Evolutionary conservation across 2,888 invertebrate species (phyloP).

Genomic region (Chaetogeoica ovagalla): DNA sequence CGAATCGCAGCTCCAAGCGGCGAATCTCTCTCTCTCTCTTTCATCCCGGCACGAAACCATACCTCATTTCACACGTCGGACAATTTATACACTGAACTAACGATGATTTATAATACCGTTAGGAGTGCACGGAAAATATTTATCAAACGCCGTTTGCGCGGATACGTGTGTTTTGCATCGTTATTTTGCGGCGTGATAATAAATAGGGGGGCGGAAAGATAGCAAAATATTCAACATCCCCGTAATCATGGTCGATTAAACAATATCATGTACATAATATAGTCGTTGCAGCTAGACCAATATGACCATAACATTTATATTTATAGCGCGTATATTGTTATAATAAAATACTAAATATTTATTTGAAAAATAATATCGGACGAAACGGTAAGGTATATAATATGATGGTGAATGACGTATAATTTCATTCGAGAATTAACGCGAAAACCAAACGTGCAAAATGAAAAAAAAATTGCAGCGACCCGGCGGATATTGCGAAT

Average conservation of each 20-base stretch:
- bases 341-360: too few relatives aligned
- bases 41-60: background rate
- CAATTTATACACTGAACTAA: slow-evolving; percentile 28
- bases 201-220: slow-evolving; percentile 31
- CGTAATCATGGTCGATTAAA: slow-evolving; percentile 32
- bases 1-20: too few relatives aligned
- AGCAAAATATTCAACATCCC: slow-evolving; percentile 28
- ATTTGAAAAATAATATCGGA: too few relatives aligned
- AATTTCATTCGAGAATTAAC: too few relatives aligned
- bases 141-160: too few relatives aligned
- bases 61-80: slow-evolving; percentile 38
- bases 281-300: slow-evolving; percentile 9
- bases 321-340: too few relatives aligned
- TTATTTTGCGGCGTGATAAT: background rate
- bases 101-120: slow-evolving; percentile 47
- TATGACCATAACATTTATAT: slow-evolving; percentile 11
- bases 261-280: background rate
- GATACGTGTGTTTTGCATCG: slow-evolving; percentile 22
- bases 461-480: too few relatives aligned
- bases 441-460: too few relatives aligned
- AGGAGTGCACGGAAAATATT: slow-evolving; percentile 24
- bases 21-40: slow-evolving; percentile 21
- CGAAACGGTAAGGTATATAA: too few relatives aligned
- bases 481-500: too few relatives aligned
- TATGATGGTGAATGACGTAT: too few relatives aligned